Evolutionary conservation across 2,888 invertebrate species (phyloP), one percentile per base, ranked within the genome.

Genomic region (Xanthorhoe spadicearia): DNA sequence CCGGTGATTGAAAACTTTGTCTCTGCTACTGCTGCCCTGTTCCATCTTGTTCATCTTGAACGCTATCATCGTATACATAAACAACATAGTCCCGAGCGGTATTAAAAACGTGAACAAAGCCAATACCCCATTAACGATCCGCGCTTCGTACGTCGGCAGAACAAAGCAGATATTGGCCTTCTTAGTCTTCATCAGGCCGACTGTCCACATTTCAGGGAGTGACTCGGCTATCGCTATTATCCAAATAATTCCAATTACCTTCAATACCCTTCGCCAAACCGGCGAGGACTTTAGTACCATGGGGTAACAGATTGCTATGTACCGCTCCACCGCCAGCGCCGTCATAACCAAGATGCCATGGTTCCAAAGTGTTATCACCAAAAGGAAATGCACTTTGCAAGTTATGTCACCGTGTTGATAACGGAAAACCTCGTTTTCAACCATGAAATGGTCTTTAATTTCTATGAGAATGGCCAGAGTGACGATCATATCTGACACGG

Each of bases 401-500:
- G 79, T 78, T 3, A 81, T 23, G 1, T 74, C 74, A 0, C 80
- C 81, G 43, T 77, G 78, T 18, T 70, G 49, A 32, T 83, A 79
- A 7, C 73, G 64, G 1, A 74, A 71, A 32, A 76, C 79, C 19
- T 69, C 62, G 35, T 79, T 78, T 0, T 77, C 68, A 13, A 77
- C 71, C 10, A 56, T 60, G 2, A 81, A 61, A 49, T 76, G 72
- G 7, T 83, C 77, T 8, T 80, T 73, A 0, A 86, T 46, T 69
- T 88, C 85, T 0, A 88, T 57, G 35, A 87, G 60, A 28, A 90
- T 86, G 0, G 84, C 83, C 18, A 88, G 81, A 0, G 88, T 82
- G 0, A 86, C 83, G 0, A 90, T 72, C n/a, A 89, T 69, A 66
- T 92, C 92, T 0, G 90, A 88, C 4, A 88, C 78, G 0, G 91